Evolutionary conservation across 2,113 vertebrate genomes (phyloP).

Genomic region (Ophiodon elongatus): DNA sequence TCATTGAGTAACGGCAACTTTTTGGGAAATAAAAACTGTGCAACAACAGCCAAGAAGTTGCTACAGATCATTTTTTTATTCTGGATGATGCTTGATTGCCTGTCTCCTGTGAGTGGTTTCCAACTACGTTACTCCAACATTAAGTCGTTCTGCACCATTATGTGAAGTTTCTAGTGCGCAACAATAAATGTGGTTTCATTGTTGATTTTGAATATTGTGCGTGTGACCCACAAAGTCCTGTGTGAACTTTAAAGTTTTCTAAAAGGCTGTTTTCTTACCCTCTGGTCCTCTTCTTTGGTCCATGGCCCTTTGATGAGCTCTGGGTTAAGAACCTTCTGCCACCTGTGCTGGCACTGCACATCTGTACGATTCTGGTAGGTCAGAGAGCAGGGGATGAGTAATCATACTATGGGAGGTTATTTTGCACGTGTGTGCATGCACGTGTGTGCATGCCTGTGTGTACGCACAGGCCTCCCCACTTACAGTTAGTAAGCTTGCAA

Average conservation of each 20-base stretch:
- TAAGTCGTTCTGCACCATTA: not conserved
- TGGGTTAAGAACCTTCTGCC: constrained; percentile 99
- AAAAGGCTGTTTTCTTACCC: constrained; percentile 85
- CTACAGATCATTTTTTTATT: constrained; percentile 52
- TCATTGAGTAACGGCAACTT: constrained; percentile 51
- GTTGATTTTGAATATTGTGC: not conserved
- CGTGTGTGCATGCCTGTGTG: constrained; percentile 12
- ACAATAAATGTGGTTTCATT: not conserved
- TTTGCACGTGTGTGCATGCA: not conserved
- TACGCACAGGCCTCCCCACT: constrained; percentile 68
- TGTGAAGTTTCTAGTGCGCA: not conserved
- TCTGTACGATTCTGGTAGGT: constrained; percentile 94
- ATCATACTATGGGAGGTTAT: not conserved
- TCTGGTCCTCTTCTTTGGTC: constrained; percentile 99
- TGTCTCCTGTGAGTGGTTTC: constrained; percentile 33
- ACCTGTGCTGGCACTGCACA: constrained; percentile 98
- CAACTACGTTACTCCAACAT: constrained; percentile 2
- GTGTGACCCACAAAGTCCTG: not conserved
- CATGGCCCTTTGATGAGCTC: constrained; percentile 99
- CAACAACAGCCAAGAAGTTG: constrained; percentile 56
- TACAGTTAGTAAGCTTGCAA: constrained; percentile 96
- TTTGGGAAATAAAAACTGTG: constrained; percentile 56
- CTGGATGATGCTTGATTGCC: constrained; percentile 18
- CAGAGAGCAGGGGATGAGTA: constrained; percentile 1
- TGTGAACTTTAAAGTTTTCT: not conserved